A percentile compares a stretch with the other conserved stretches of the same genome.
These are phyloP conservation scores for Eurypyga helias DNA, from an alignment of 2,113 vertebrate species.

Conservation along the genomic window DNA sequence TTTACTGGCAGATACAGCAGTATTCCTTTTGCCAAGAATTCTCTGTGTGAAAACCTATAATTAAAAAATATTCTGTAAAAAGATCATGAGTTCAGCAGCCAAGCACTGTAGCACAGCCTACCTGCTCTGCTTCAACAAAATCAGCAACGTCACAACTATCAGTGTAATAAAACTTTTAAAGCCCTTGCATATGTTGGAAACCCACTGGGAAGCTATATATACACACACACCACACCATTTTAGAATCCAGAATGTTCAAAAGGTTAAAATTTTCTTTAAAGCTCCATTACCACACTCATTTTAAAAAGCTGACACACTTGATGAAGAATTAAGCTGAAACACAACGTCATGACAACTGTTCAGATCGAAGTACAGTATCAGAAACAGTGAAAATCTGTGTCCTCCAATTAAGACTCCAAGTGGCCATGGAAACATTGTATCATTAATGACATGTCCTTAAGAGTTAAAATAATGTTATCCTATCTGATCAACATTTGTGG, in stretches of 20 bases:
- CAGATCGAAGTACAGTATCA: not conserved
- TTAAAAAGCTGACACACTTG: not conserved
- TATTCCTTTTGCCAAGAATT: not conserved
- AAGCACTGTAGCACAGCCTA: not conserved
- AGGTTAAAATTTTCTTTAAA: not conserved
- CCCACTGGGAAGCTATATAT: not conserved
- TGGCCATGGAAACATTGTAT: not conserved
- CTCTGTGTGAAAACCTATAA: not conserved
- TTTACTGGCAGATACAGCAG: not conserved
- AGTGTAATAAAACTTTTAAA: not conserved
- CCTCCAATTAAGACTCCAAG: not conserved
- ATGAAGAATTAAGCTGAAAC: not conserved
- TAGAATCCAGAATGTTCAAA: not conserved
- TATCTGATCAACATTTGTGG: too few species aligned
- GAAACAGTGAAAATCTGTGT: not conserved
- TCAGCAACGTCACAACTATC: conserved; percentile 84
- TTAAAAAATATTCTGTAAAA: not conserved
- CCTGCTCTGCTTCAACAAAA: conserved; percentile 89
- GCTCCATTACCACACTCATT: not conserved
- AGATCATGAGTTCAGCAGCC: not conserved
- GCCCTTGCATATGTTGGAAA: not conserved
- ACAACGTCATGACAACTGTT: not conserved
- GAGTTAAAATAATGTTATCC: not conserved
- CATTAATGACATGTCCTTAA: not conserved
- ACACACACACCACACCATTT: not conserved